Conservation (phyloP, 2,888 invertebrate genomes). For the Lymantria dispar region DNA sequence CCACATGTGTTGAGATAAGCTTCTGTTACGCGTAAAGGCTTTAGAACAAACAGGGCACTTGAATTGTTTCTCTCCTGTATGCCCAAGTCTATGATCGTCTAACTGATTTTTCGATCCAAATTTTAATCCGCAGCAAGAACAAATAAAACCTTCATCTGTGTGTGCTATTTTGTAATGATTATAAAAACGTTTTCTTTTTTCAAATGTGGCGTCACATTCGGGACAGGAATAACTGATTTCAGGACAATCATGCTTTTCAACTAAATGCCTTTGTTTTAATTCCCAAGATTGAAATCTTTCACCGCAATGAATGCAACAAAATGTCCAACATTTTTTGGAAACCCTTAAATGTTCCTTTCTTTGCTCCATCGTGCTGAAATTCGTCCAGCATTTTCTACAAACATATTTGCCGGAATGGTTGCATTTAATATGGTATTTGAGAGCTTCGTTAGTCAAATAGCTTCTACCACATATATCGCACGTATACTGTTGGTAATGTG, state of each 20-base stretch:
- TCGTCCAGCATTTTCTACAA: constrained; percentile 65
- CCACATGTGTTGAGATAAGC: constrained; percentile 68
- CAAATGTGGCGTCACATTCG: constrained; percentile 52
- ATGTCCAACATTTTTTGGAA: constrained; percentile 58
- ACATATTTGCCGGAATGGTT: constrained; percentile 51
- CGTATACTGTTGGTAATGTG: constrained; percentile 60
- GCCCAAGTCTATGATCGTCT: constrained; percentile 69
- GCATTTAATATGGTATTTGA: constrained; percentile 61
- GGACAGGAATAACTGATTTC: constrained; percentile 53
- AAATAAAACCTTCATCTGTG: constrained; percentile 53
- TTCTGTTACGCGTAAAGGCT: constrained; percentile 71
- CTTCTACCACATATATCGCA: constrained; percentile 66
- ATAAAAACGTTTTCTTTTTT: constrained; percentile 54
- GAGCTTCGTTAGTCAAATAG: constrained; percentile 56
- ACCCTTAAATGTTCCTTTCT: constrained; percentile 51
- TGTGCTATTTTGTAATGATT: constrained; percentile 57
- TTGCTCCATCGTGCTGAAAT: constrained; percentile 49
- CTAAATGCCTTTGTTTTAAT: constrained; percentile 55
- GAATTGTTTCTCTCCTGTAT: constrained; percentile 72
- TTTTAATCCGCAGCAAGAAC: constrained; percentile 57
- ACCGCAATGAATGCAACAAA: constrained; percentile 56
- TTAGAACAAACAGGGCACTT: constrained; percentile 73
- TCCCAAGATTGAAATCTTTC: constrained; percentile 69
- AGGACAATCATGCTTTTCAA: constrained; percentile 46
- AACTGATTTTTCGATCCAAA: constrained; percentile 49